A percentile compares a stretch with the other conserved stretches of the same genome.
These are phyloP conservation scores for Rutilus rutilus DNA, from an alignment of 2,113 vertebrate genomes.

Conservation along the genomic window DNA sequence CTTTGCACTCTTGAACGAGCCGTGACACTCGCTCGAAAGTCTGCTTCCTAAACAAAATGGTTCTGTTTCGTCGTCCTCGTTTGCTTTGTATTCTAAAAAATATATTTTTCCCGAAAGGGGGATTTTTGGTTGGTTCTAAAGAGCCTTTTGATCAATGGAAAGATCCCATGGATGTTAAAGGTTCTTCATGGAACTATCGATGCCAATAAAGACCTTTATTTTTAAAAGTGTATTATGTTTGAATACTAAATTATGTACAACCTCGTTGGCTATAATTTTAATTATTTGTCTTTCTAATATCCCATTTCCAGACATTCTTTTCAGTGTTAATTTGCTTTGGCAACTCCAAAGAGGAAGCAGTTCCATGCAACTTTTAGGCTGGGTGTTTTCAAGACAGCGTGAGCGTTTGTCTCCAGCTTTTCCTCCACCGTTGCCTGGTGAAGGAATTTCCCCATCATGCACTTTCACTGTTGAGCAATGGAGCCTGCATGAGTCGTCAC, in stretches of 20 bases:
- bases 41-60: background rate
- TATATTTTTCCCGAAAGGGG: too few relatives aligned
- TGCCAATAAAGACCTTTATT: too few relatives aligned
- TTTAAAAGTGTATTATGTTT: background rate
- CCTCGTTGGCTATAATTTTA: background rate
- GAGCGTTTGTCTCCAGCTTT: background rate
- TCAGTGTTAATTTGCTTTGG: background rate
- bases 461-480: slow-evolving; percentile 5
- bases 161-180: too few relatives aligned
- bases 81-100: background rate
- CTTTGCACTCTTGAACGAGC: too few relatives aligned
- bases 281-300: background rate
- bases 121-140: too few relatives aligned
- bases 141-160: too few relatives aligned
- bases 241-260: background rate
- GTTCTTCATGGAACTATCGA: too few relatives aligned
- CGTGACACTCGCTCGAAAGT: too few relatives aligned
- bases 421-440: background rate
- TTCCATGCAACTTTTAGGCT: background rate
- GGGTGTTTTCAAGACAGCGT: background rate
- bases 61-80: background rate
- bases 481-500: slow-evolving; percentile 6
- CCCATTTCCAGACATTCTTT: background rate
- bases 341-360: background rate
- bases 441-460: background rate